Evolutionary conservation across 2,113 vertebrate genomes (phyloP).

Genomic region (Grammomys dolichurus): DNA sequence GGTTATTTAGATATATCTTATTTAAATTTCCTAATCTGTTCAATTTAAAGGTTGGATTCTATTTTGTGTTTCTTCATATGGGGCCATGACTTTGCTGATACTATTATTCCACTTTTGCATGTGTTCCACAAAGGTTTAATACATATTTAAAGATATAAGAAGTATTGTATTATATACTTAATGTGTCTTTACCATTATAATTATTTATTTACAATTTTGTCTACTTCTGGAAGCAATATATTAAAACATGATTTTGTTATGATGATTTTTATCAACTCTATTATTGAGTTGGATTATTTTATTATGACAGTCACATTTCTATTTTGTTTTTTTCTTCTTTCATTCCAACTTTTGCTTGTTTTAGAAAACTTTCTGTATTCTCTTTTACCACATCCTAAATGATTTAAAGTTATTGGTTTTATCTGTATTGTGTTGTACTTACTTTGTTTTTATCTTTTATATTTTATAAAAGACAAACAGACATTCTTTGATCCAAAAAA

Average conservation of each 20-base stretch:
- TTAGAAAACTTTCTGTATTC: neutral
- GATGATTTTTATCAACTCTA: neutral
- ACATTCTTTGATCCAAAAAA: neutral
- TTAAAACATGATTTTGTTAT: neutral
- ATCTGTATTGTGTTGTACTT: neutral
- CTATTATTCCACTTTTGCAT: neutral
- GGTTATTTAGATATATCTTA: neutral
- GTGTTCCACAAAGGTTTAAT: neutral
- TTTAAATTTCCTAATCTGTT: neutral
- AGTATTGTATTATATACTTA: neutral
- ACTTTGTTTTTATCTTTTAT: neutral
- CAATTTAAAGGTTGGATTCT: neutral
- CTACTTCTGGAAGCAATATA: neutral
- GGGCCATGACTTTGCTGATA: neutral
- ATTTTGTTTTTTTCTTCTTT: neutral
- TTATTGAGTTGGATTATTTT: neutral
- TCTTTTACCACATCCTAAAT: neutral
- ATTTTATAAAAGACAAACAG: neutral
- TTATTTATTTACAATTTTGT: neutral
- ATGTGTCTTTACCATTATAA: neutral
- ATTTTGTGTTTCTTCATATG: slow-evolving; percentile 19
- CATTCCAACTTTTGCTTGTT: neutral
- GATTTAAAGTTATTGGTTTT: neutral
- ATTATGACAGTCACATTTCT: neutral
- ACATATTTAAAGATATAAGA: neutral